Evolutionary conservation across 2,797 vertebrate genomes (phyloP).

Genomic region (Lithobates pipiens): DNA sequence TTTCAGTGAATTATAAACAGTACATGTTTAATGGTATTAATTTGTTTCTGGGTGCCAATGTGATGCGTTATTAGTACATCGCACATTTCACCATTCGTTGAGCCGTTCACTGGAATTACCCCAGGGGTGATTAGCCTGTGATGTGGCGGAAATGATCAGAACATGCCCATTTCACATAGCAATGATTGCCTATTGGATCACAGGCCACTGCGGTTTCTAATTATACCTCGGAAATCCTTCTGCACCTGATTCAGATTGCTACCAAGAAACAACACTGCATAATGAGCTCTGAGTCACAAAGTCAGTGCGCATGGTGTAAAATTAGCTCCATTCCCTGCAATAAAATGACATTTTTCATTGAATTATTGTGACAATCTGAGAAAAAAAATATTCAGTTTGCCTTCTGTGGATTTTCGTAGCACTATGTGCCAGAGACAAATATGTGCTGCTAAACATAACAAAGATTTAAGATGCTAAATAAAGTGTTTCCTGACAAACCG

Average conservation of each 20-base stretch:
- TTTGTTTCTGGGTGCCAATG: too few species aligned
- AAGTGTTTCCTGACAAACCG: too few species aligned
- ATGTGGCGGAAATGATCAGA: background rate
- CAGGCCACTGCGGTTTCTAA: background rate
- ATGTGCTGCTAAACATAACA: too few species aligned
- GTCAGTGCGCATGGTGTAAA: constrained; percentile 9
- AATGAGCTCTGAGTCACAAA: constrained; percentile 17
- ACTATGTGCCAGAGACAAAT: too few species aligned
- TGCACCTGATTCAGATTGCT: constrained; percentile 22
- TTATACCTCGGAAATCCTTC: background rate
- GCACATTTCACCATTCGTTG: too few species aligned
- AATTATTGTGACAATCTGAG: constrained; percentile 15
- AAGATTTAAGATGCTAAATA: too few species aligned
- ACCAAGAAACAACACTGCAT: constrained; percentile 13
- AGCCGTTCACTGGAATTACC: background rate
- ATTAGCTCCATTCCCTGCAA: constrained; percentile 5
- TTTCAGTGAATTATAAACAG: too few species aligned
- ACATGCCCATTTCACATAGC: background rate
- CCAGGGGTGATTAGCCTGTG: background rate
- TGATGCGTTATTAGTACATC: too few species aligned
- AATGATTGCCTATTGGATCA: background rate
- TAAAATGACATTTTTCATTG: background rate
- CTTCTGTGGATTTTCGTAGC: background rate
- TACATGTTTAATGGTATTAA: too few species aligned
- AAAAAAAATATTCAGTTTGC: background rate